Base-by-base conservation (phyloP, 1,140 invertebrate species). In the Drosophila obscura region DNA sequence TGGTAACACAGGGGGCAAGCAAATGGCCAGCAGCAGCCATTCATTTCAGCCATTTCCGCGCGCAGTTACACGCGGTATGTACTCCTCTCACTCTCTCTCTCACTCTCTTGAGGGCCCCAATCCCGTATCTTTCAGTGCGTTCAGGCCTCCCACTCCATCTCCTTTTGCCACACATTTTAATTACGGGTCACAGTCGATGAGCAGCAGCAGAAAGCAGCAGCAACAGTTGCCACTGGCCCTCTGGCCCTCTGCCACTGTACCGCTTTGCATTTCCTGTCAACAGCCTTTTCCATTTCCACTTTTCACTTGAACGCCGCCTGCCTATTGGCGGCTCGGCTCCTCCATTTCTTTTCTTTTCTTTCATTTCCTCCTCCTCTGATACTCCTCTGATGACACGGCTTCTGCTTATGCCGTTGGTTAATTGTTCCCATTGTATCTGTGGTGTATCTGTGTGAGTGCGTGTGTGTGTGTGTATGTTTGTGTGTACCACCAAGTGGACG, bases 121-220 rank as follows among this genome's bases (percentile, higher is more conserved):
- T 87, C 83, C 83, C 83, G 72, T 87, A 87, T 87, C 77, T 73
- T 60, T 62, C 26, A 13, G 16, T 31, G 41, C 60, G 43, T 39
- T 50, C 26, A 28, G 26, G 19, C n/a, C 48, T 39, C 52, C 28
- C 44, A 55, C 35, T 28, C 60, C 39, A 24, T 28, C 6, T 46
- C 55, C 46, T 44, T 44, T 46, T 58, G 62, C 58, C 75, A 39
- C 35, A 39, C 77, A 48, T 80, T 82, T 68, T 76, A 83, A 82
- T 83, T 87, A 77, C 72, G 67, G 76, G 83, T 87, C 84, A 87
- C 83, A 87, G 67, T 89, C 72, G 74, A 53, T 87, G 83, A 88
- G 61, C 77, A 81, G 60, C 28, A 46, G 57, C 28, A 31, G 19
- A 1, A 19, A 19, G 19, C 19, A 19, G 60, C 55, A 59, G 59